Evolutionary conservation across 92 coral and sea anemone genomes (phyloP), one percentile per base, ranked within the genome.

Genomic region (Desmophyllum pertusum): DNA sequence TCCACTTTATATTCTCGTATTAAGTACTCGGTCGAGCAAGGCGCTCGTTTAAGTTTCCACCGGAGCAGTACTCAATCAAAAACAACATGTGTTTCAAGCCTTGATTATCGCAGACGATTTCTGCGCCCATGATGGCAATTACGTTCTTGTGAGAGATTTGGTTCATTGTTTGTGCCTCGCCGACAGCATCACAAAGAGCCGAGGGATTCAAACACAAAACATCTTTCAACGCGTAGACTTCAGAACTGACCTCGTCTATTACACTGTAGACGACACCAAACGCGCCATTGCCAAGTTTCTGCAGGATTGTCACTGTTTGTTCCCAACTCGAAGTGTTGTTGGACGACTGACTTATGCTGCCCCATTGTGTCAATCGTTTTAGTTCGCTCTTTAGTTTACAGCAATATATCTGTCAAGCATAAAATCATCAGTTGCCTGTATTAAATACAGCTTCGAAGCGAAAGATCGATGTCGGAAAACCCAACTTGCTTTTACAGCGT

Each of bases 261-360:
- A 86, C 95, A 64, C 81, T 83, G 79, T 84, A 94, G 19, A 94
- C 98, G 31, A 37, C 88, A 1, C 98, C 95, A 65, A 94, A 94
- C 3, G 95, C 93, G 39, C 98, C 98, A 62, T 59, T 59, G n/a
- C 93, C 98, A 31, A 92, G 91, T 18, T 52, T 73, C 37, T 77
- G 85, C 23, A 33, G 65, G 66, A 67, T 67, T 50, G 3, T 18
- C 1, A 81, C 51, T 8, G 11, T 81, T 48, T 45, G 42, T 33
- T 36, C n/a, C 77, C 85, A 25, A 69, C 73, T 9, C 15, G 39
- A 36, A 76, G 46, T 52, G 36, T 76, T 23, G 21, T 11, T 21
- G 9, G 29, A 55, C 1, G 63, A 55, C 23, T 55, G 10, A 19
- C 61, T 17, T 17, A 21, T 23, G 27, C 61, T 52, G 7, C 21